Base-by-base conservation (phyloP, 2,888 invertebrate genomes). In the Eudemis profundana region DNA sequence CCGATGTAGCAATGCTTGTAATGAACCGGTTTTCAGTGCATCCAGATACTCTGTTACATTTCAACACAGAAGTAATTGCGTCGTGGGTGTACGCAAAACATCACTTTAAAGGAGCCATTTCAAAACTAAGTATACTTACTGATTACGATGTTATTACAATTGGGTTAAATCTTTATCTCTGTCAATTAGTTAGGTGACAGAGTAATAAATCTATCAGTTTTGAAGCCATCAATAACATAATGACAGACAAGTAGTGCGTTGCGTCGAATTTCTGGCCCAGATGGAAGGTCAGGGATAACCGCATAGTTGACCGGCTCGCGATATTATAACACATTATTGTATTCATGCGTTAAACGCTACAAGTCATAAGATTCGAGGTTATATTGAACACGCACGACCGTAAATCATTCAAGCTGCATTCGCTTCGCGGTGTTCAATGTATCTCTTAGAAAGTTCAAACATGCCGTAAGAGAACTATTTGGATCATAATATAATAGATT, bases 251-350 rank as follows among this genome's bases (percentile, higher is more conserved):
- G 46, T 21, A 61, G 53, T 29, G 51, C 40, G 46, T 65, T 65
- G 65, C 53, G 60, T 61, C 17, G 63, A 57, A 51, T 57, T 60
- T 76, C 72, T 80, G 78, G 74, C 79, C 83, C 64, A 84, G 71
- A 76, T 85, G 73, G 85, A 86, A 84, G 88, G 88, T 88, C 89
- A 88, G 47, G 88, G 87, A 79, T 75, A 84, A 76, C 70, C 67
- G 68, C 78, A 83, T 84, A 79, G 74, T 78, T 78, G 78, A 79
- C 77, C 77, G 78, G 81, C 70, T 77, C 75, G 74, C 74, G 80
- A 77, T 77, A 75, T 70, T 68, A 72, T 74, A 74, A 67, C 70
- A 74, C 77, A 76, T 76, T 76, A 73, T 77, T 77, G 69, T 72
- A 61, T 68, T 69, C 64, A 66, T 62, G 54, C 60, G 67, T 68